Conservation (phyloP, 2,888 invertebrate genomes). For the Drosophila basisetae region DNA sequence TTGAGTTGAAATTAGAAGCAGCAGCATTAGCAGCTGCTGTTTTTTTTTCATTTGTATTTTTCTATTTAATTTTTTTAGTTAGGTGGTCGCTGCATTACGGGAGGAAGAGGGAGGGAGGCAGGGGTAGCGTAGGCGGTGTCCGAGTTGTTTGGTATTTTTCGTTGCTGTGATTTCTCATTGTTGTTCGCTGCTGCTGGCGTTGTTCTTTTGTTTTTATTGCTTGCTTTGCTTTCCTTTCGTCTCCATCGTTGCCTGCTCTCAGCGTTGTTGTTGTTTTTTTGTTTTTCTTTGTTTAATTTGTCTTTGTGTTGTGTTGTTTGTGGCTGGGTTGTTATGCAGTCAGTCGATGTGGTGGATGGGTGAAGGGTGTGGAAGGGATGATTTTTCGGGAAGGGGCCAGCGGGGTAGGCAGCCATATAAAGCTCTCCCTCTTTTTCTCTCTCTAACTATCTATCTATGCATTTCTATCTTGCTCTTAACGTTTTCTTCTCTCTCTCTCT, state of each 20-base stretch:
- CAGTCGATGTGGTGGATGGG: neutral
- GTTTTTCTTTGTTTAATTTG: conserved; percentile 77
- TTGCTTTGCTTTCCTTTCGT: conserved; percentile 12
- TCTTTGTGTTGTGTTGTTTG: conserved; percentile 56
- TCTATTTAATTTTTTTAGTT: conserved; percentile 37
- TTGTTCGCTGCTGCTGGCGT: conserved; percentile 64
- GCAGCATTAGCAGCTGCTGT: conserved; percentile 33
- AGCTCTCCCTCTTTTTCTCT: neutral
- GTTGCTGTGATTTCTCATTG: conserved; percentile 70
- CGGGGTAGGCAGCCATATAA: neutral
- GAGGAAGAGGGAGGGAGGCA: neutral
- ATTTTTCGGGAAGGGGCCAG: neutral
- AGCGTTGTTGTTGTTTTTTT: conserved; percentile 38
- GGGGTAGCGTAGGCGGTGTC: conserved; percentile 25
- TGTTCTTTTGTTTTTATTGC: conserved; percentile 16
- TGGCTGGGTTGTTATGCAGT: conserved; percentile 41
- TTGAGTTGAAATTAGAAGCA: conserved; percentile 74
- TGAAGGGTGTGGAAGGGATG: neutral
- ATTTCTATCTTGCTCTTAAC: neutral
- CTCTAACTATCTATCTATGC: neutral
- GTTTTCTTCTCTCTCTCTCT: neutral
- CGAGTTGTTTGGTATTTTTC: conserved; percentile 54
- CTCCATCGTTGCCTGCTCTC: conserved; percentile 28
- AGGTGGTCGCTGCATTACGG: conserved; percentile 28
- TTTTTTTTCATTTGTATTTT: conserved; percentile 10